Conservation (phyloP, 2,113 vertebrate species). For the Anser brachyrhynchus region DNA sequence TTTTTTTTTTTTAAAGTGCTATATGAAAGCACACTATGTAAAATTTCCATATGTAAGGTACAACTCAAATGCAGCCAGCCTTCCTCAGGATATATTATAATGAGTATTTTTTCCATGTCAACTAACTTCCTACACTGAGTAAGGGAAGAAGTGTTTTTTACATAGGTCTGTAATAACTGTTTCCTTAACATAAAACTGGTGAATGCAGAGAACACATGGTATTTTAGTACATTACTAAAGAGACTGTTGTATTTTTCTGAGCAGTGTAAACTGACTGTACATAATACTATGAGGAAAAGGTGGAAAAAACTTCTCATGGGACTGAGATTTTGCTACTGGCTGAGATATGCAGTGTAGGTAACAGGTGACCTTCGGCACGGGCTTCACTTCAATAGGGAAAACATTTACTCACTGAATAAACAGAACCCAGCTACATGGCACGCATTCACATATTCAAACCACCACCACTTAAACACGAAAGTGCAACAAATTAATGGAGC, state of each 20-base stretch:
- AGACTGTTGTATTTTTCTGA: neutral
- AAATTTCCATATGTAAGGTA: neutral
- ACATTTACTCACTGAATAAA: conserved; percentile 55
- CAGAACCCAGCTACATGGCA: conserved; percentile 6
- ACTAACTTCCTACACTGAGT: neutral
- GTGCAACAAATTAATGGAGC: neutral
- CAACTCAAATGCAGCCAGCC: neutral
- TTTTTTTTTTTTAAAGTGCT: neutral
- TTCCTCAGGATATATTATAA: neutral
- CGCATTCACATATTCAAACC: neutral
- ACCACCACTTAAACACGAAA: neutral
- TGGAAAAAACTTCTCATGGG: neutral
- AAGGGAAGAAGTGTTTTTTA: neutral
- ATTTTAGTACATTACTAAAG: neutral
- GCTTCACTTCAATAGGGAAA: conserved; percentile 1
- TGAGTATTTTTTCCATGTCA: neutral
- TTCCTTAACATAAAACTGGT: neutral
- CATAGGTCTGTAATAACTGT: neutral
- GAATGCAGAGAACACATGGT: neutral
- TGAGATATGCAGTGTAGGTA: neutral
- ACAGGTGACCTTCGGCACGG: conserved; percentile 38
- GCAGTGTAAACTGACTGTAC: neutral
- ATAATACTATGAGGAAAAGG: neutral
- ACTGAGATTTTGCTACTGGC: neutral
- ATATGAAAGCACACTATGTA: fast-evolving